Conservation (phyloP, 1,140 invertebrate species). For the Aleiodes sp. region DNA sequence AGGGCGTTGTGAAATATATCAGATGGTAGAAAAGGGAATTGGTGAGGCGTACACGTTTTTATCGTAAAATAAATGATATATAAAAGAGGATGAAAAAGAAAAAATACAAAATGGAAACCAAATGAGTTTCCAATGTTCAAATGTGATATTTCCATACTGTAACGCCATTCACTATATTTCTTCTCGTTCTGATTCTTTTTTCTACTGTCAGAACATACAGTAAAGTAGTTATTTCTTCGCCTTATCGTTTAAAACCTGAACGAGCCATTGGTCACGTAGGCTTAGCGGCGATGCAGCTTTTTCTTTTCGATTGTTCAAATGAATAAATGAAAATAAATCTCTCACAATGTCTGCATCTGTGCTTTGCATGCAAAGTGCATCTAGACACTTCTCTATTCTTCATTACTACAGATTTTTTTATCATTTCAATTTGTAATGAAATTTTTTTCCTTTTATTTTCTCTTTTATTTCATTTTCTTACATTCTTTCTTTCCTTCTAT, state of each 20-base stretch:
- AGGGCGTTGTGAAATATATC: constrained; percentile 10
- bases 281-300: constrained; percentile 5
- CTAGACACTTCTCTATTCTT: no score
- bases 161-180: background rate
- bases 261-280: constrained; percentile 9
- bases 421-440: no score
- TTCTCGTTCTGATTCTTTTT: background rate
- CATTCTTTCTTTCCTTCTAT: no score
- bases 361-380: no score
- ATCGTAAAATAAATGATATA: background rate
- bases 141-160: background rate
- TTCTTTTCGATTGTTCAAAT: no score
- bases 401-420: no score
- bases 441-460: no score
- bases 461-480: no score
- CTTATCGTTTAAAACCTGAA: constrained; percentile 21
- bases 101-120: background rate
- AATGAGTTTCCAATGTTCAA: background rate
- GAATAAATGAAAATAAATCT: background rate
- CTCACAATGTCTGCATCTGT: no score
- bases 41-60: background rate
- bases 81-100: no score
- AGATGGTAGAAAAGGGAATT: background rate
- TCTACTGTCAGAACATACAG: background rate
- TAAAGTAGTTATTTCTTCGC: background rate